Base-by-base conservation (phyloP, 1,140 invertebrate species). In the Caenorhabditis briggsae region DNA sequence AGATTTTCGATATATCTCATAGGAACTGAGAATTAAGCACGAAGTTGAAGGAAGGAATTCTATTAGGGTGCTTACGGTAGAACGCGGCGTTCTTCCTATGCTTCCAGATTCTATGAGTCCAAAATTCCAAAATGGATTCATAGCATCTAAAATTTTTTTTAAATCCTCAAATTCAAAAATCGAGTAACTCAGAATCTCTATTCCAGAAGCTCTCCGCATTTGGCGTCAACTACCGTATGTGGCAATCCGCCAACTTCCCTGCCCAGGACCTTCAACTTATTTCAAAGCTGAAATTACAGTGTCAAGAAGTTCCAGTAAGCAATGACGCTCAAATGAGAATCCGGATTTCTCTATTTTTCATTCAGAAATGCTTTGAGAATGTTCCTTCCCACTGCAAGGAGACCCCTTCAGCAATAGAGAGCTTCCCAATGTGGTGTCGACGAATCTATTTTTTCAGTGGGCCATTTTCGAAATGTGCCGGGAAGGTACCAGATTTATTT, bases 181-280 rank as follows among this genome's bases (percentile, higher is more conserved):
- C 33, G 1, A 33, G 3, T 33, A 33, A 33, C 33, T 33, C 33
- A 33, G 33, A n/a, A 58, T 7, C 18, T n/a, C 18, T 18, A 7
- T 58, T 58, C 23, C 59, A 61, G 59, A 61, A 61, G 59, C 23
- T 25, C 11, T 8, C 9, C 59, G 59, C 23, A 1, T 61, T 61
- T 3, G 23, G 14, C 18, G 23, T 3, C 9, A 11, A 61, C 23
- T 61, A 61, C 59, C 20, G 59, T 61, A 61, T 25, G 20, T 61
- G 59, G 59, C 8, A 61, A 61, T 61, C 59, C 8, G 23, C 59
- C 20, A 61, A 61, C 59, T 61, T 33, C 59, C 59, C 59, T 12
- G 33, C 59, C 23, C 5, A 23, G 9, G 23, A 61, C 23, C 20
- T 61, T 23, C 59, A 18, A 61, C 18, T 25, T 2, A 25, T 25